phyloP scores from a whole-genome alignment of 2,113 vertebrate species.

The Sinocyclocheilus grahami region DNA sequence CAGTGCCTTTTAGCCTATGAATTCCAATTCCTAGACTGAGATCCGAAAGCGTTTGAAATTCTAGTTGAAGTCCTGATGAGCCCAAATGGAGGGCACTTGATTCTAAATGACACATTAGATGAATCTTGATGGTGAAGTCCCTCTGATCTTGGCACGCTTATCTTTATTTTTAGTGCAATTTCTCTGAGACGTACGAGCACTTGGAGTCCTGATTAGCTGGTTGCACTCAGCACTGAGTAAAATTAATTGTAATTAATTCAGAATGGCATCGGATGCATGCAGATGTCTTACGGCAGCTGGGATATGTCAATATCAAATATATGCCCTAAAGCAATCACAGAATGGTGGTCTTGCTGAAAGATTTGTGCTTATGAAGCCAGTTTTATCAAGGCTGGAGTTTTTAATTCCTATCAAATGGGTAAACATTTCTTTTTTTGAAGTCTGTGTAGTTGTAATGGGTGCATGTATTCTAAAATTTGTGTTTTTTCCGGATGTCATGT shows the following conservation, averaged over 20 bases:
- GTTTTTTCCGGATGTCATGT: background rate
- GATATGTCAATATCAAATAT: constrained; percentile 22
- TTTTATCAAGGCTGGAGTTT: background rate
- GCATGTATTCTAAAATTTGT: background rate
- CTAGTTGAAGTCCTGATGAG: constrained; percentile 33
- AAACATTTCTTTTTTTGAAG: background rate
- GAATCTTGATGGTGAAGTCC: constrained; percentile 17
- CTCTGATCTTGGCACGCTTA: constrained; percentile 28
- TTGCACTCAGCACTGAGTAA: constrained; percentile 30
- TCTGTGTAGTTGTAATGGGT: background rate
- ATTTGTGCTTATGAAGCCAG: constrained; percentile 9
- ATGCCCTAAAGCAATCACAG: constrained; percentile 13
- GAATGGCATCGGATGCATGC: constrained; percentile 23
- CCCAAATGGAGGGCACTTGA: constrained; percentile 35
- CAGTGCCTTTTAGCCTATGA: background rate
- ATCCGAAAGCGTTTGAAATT: constrained; percentile 31
- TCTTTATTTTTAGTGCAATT: constrained; percentile 41
- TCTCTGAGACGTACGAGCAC: constrained; percentile 10
- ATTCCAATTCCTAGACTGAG: constrained; percentile 13
- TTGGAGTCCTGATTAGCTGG: constrained; percentile 39
- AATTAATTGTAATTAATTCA: constrained; percentile 41
- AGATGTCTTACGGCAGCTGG: constrained; percentile 21
- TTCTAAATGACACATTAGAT: constrained; percentile 45
- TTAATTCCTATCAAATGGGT: background rate
- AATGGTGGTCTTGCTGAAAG: background rate